phyloP scores from a whole-genome alignment of 2,888 invertebrate species.

The Philaethria dido region DNA sequence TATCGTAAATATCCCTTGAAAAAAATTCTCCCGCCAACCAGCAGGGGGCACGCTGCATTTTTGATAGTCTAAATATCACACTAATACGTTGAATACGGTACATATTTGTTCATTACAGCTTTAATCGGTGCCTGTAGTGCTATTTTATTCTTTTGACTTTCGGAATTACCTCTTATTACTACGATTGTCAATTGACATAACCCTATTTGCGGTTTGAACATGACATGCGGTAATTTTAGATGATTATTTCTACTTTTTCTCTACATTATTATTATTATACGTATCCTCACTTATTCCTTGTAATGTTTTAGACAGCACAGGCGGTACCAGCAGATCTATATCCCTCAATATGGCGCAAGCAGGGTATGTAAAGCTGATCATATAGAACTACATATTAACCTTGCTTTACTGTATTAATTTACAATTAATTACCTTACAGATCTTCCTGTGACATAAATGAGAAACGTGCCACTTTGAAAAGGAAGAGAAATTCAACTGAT shows the following conservation, averaged over 20 bases:
- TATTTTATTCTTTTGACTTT: slow-evolving; percentile 50
- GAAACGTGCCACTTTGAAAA: slow-evolving; percentile 69
- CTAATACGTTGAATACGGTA: slow-evolving; percentile 51
- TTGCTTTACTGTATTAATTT: slow-evolving; percentile 70
- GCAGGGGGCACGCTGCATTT: slow-evolving; percentile 79
- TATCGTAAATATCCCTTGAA: slow-evolving; percentile 60
- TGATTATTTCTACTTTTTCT: slow-evolving; percentile 56
- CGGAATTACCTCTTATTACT: slow-evolving; percentile 64
- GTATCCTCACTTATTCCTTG: slow-evolving; percentile 50
- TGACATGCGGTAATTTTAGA: slow-evolving; percentile 81
- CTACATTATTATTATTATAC: slow-evolving; percentile 48
- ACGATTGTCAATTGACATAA: slow-evolving; percentile 81
- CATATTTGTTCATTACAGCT: slow-evolving; percentile 45
- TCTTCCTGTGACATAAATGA: slow-evolving; percentile 69
- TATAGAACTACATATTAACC: slow-evolving; percentile 58
- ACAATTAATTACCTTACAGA: slow-evolving; percentile 62
- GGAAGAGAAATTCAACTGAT: slow-evolving; percentile 74
- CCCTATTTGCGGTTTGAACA: slow-evolving; percentile 79
- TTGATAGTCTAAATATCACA: slow-evolving; percentile 53
- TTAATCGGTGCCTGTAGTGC: slow-evolving; percentile 49
- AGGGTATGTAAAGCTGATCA: slow-evolving; percentile 69
- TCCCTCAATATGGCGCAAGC: slow-evolving; percentile 73
- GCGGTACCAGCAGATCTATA: slow-evolving; percentile 57
- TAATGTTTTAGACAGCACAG: slow-evolving; percentile 65
- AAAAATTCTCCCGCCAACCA: slow-evolving; percentile 79